Evolutionary conservation across 2,888 invertebrate species (phyloP), one percentile per base, ranked within the genome.

Genomic region (Theodoxus fluviatilis): DNA sequence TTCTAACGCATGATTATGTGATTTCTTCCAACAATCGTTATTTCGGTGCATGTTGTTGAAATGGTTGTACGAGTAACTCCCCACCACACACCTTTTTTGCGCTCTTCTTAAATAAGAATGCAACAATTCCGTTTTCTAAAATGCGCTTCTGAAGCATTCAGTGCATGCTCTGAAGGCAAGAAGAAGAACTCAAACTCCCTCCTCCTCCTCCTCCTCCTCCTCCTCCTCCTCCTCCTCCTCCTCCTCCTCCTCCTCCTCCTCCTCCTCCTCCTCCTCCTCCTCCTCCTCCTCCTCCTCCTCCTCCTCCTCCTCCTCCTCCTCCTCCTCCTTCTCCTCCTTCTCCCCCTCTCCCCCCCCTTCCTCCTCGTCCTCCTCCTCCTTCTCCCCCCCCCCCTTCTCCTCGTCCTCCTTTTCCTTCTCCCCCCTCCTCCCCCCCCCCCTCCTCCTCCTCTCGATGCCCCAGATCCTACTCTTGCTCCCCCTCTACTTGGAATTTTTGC

Each of bases 171-270:
- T n/a, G n/a, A n/a, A n/a, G n/a, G n/a, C n/a, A n/a, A n/a, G n/a
- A n/a, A n/a, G n/a, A n/a, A n/a, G n/a, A n/a, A n/a, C n/a, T n/a
- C n/a, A n/a, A n/a, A n/a, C n/a, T 61, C 61, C 37, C 35, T 61
- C 61, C 37, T 25, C 37, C 59, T 59, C 59, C 37, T n/a, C 37
- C 33, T 59, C 59, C 37, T 37, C 33, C 57, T 57, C 57, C 15
- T 33, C 52, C 25, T 25, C 25, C 52, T 52, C 52, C 25, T 25
- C 25, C 52, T 52, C 52, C 25, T 25, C 25, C 43, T 43, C 43
- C 15, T 15, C 15, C 43, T 43, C 43, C 15, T 15, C 15, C 43
- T 43, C 43, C 15, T 15, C 15, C 43, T 43, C 43, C 18, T 18
- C 25, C 7, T 49, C 15, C 3, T 12, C 4, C 15, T 49, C 6